These are phyloP conservation scores for Trichonephila inaurata DNA, from an alignment of 1,140 invertebrate species.

Conservation along the genomic window DNA sequence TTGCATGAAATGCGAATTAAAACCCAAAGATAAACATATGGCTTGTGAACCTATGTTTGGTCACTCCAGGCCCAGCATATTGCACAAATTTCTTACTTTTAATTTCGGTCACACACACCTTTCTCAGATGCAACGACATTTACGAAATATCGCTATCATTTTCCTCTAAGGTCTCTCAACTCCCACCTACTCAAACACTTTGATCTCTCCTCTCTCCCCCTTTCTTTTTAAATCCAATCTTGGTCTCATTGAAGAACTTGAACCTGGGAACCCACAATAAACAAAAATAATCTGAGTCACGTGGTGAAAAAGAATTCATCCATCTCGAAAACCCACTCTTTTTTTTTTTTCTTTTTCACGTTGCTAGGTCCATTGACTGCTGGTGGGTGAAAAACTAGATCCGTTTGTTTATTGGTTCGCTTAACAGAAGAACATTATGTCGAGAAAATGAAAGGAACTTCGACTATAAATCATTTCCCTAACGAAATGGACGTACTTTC, in stretches of 20 bases:
- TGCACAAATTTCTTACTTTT: too few species aligned
- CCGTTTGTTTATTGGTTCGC: conserved; percentile 2
- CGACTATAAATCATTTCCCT: background rate
- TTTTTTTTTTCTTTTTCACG: background rate
- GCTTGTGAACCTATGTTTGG: too few species aligned
- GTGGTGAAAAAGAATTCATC: background rate
- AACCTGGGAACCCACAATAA: background rate
- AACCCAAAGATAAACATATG: too few species aligned
- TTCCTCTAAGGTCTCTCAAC: background rate
- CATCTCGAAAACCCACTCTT: background rate
- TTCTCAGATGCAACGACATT: too few species aligned
- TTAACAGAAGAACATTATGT: background rate
- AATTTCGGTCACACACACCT: too few species aligned
- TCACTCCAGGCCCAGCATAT: too few species aligned
- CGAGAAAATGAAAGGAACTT: background rate
- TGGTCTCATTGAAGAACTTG: background rate
- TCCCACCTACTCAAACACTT: background rate
- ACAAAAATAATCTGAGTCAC: conserved; percentile 12
- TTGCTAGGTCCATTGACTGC: conserved; percentile 8
- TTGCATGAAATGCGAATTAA: too few species aligned
- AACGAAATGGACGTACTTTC: conserved; percentile 17
- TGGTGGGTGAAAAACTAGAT: background rate
- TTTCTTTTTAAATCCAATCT: background rate
- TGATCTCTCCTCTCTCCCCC: background rate
- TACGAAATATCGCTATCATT: background rate